phyloP scores from a whole-genome alignment of 2,888 invertebrate species.

The Melinaea menophilus region DNA sequence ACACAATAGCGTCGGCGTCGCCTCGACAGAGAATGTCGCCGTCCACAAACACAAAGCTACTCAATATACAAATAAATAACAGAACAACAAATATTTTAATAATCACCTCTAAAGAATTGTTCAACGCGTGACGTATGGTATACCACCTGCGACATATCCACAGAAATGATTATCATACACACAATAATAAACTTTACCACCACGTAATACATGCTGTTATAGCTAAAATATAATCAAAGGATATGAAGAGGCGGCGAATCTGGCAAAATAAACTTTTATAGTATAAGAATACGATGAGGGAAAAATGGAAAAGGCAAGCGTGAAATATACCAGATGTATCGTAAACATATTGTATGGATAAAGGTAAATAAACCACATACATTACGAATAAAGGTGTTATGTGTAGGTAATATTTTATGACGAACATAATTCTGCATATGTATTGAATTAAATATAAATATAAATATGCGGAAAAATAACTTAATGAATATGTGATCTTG shows the following conservation, averaged over 20 bases:
- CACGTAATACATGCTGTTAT: conserved; percentile 35
- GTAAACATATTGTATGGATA: conserved; percentile 42
- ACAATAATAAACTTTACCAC: conserved; percentile 32
- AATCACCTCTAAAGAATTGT: conserved; percentile 72
- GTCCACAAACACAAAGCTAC: conserved; percentile 55
- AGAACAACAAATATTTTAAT: conserved; percentile 78
- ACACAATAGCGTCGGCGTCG: conserved; percentile 58
- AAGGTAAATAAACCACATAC: conserved; percentile 36
- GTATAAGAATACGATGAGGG: conserved; percentile 60
- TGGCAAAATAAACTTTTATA: conserved; percentile 69
- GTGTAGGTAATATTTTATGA: too few species aligned
- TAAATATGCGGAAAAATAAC: background rate
- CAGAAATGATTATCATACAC: conserved; percentile 14
- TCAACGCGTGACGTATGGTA: conserved; percentile 60
- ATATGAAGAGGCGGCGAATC: conserved; percentile 57
- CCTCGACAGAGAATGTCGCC: conserved; percentile 54
- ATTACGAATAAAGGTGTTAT: too few species aligned
- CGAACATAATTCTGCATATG: too few species aligned
- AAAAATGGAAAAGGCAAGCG: conserved; percentile 71
- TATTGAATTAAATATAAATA: background rate
- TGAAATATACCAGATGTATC: conserved; percentile 71
- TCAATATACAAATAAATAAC: conserved; percentile 74
- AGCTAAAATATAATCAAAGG: conserved; percentile 33
- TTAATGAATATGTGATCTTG: background rate
- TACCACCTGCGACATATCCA: conserved; percentile 35